These are phyloP conservation scores for Hypsopygia costalis DNA, from an alignment of 2,888 invertebrate genomes.

Conservation along the genomic window DNA sequence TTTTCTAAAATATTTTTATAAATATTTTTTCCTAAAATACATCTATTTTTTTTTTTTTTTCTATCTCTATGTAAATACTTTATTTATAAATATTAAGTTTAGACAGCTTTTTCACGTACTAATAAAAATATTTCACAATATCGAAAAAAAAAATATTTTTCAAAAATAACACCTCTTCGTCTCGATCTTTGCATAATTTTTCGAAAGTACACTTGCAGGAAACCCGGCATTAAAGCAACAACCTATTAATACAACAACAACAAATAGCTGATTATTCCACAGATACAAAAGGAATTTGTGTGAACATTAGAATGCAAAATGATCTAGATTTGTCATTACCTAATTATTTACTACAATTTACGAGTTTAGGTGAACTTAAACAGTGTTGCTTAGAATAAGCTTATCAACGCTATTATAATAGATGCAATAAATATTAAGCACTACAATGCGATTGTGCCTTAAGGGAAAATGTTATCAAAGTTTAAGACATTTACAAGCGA, in stretches of 20 bases:
- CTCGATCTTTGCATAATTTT: too few species aligned
- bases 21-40: too few species aligned
- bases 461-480: not conserved
- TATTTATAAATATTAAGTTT: too few species aligned
- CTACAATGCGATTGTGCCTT: constrained; percentile 8
- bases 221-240: not conserved
- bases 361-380: constrained; percentile 3
- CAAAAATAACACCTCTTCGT: too few species aligned
- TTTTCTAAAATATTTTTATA: too few species aligned
- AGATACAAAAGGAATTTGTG: not conserved
- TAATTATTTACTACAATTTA: not conserved
- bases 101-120: too few species aligned
- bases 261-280: not conserved
- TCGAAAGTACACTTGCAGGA: too few species aligned
- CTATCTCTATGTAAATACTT: too few species aligned
- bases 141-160: too few species aligned
- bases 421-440: constrained; percentile 11
- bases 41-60: too few species aligned
- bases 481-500: not conserved
- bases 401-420: constrained; percentile 15
- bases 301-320: not conserved
- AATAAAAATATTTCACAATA: too few species aligned
- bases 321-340: not conserved
- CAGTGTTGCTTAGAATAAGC: constrained; percentile 4
- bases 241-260: too few species aligned